Conservation (phyloP, 2,797 vertebrate genomes). For the Thaleichthys pacificus region DNA sequence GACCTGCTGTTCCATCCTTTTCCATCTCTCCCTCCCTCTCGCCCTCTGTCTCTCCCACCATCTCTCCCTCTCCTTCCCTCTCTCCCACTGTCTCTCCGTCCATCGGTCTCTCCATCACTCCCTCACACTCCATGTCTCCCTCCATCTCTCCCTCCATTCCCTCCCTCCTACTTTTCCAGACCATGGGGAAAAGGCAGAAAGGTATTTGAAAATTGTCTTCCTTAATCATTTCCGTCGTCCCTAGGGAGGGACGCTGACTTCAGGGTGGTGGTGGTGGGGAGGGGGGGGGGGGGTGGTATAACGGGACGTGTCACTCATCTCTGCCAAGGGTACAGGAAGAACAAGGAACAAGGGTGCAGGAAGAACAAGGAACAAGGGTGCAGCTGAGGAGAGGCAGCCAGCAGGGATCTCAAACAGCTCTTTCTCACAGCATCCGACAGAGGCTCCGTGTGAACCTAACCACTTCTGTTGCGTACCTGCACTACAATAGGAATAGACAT, state of each 20-base stretch:
- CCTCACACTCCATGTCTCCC: neutral
- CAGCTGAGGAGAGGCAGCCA: too few relatives aligned
- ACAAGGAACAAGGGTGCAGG: neutral
- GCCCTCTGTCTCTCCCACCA: neutral
- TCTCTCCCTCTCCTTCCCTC: neutral
- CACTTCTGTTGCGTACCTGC: too few relatives aligned
- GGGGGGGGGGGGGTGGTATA: neutral
- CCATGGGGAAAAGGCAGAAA: constrained; percentile 66
- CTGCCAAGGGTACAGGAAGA: constrained; percentile 6
- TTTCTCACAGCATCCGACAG: too few relatives aligned
- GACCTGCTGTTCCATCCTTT: neutral
- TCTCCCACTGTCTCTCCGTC: neutral
- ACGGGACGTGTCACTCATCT: neutral
- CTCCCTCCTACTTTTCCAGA: constrained; percentile 12
- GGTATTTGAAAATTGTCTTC: constrained; percentile 78
- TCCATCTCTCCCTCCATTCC: constrained; percentile 6
- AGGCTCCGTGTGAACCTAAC: too few relatives aligned
- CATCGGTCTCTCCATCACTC: neutral
- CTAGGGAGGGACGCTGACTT: constrained; percentile 59
- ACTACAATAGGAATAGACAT: too few relatives aligned
- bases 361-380: neutral
- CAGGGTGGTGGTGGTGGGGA: constrained; percentile 38
- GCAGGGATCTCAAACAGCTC: too few relatives aligned
- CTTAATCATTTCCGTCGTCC: constrained; percentile 75
- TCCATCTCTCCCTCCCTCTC: neutral